These are phyloP conservation scores for Chunga burmeisteri DNA, from an alignment of 2,113 vertebrate genomes.

Conservation along the genomic window DNA sequence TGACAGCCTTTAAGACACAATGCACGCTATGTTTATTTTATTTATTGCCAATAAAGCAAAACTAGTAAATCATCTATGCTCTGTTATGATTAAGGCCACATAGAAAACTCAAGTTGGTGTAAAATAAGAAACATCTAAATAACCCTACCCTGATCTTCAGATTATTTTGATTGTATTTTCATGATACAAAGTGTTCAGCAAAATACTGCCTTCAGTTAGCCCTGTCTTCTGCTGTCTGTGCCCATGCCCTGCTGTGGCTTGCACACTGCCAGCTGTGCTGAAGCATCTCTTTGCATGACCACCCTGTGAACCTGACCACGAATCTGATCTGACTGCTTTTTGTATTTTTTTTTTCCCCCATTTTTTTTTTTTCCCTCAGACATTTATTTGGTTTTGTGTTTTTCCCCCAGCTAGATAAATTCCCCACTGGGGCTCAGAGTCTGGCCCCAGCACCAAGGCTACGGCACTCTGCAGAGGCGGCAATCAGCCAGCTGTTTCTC, in stretches of 20 bases:
- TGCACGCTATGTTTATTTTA: not conserved
- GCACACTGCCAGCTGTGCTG: not conserved
- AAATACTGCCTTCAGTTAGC: not conserved
- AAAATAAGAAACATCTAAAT: not conserved
- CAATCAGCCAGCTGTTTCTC: not conserved
- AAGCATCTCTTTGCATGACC: not conserved
- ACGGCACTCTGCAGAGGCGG: not conserved
- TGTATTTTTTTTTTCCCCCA: no score
- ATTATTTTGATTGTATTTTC: not conserved
- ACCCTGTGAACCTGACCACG: not conserved
- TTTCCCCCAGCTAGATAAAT: not conserved
- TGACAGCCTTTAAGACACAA: not conserved
- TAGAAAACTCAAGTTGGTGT: fast-evolving
- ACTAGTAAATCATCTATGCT: not conserved
- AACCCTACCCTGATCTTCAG: not conserved
- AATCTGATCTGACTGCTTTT: not conserved
- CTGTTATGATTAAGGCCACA: not conserved
- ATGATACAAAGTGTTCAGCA: not conserved
- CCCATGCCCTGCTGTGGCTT: not conserved
- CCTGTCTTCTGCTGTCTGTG: not conserved
- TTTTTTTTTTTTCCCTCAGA: no score
- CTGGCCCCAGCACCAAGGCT: not conserved
- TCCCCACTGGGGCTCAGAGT: not conserved
- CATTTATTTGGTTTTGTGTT: not conserved
- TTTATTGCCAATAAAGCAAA: not conserved